Evolutionary conservation across 2,113 vertebrate species (phyloP), one percentile per base, ranked within the genome.

Genomic region (Colaptes auratus): DNA sequence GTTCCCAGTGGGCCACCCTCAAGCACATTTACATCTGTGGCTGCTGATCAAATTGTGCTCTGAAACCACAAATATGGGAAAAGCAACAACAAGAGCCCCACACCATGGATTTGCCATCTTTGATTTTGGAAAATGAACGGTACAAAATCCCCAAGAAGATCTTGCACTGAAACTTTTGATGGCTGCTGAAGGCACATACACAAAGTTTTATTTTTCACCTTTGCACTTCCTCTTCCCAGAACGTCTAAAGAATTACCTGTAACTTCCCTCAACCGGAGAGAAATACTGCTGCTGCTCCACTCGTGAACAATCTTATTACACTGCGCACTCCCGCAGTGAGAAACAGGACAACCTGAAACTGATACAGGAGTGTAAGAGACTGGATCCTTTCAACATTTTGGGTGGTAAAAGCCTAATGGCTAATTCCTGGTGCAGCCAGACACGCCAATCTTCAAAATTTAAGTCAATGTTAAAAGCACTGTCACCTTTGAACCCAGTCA

Each of bases 281-380:
- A 80, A 92, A 67, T 27, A 25, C 20, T 59, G 8, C 27, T 55
- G 44, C 71, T 89, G 61, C 33, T 39, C 44, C 6, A 11, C 39
- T n/a, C 31, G 23, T 44, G 28, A 90, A 70, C 2, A 1, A 50
- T 3, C 5, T 56, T 70, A 74, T 11, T 31, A 39, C 23, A 24
- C 4, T 2, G 1, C 31, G 28, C 6, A 6, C 33, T 46, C 75
- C 3, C 3, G 7, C 0, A 0, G 35, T 0, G 0, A 46, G 35
- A 21, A 88, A 80, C 2, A 30, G 7, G 25, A 59, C 2, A 3
- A 44, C 58, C 58, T 36, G 53, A 55, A 61, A 84, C 24, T 15
- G 17, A 35, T 33, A 48, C 71, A 83, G 5, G 6, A 17, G 10
- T 10, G 16, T 56, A 65, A 44, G 35, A 81, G 70, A 77, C 80